A percentile compares a stretch with the other conserved stretches of the same genome.
These are phyloP conservation scores for Acleris literana DNA, from an alignment of 2,888 invertebrate species.

Conservation along the genomic window DNA sequence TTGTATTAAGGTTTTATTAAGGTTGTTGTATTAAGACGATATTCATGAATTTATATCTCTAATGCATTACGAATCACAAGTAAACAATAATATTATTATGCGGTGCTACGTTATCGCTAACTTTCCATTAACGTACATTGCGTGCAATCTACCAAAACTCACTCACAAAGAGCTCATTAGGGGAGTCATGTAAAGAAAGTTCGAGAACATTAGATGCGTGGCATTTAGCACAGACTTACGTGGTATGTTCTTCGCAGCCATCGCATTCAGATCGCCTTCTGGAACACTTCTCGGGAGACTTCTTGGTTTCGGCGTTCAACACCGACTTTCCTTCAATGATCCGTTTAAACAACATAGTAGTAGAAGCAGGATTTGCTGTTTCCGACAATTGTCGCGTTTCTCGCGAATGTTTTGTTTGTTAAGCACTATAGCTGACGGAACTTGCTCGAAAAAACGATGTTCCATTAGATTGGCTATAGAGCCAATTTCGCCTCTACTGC, in stretches of 20 bases:
- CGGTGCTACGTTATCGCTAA: slow-evolving; percentile 14
- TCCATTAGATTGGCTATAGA: slow-evolving; percentile 81
- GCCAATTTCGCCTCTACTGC: slow-evolving; percentile 74
- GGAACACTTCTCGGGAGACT: slow-evolving; percentile 72
- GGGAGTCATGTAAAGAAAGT: neutral
- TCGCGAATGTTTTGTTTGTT: slow-evolving; percentile 76
- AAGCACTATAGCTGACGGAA: slow-evolving; percentile 66
- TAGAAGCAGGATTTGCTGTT: slow-evolving; percentile 77
- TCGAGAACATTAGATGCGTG: neutral
- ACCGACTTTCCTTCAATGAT: slow-evolving; percentile 82
- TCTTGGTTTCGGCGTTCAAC: slow-evolving; percentile 72
- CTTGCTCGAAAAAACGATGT: slow-evolving; percentile 73
- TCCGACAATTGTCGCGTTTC: slow-evolving; percentile 75
- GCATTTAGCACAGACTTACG: slow-evolving; percentile 61
- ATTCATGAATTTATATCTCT: no score
- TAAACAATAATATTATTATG: slow-evolving; percentile 23
- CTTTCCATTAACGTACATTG: slow-evolving; percentile 23
- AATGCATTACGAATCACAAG: slow-evolving; percentile 7
- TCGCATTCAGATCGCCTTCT: slow-evolving; percentile 78
- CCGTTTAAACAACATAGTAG: slow-evolving; percentile 84
- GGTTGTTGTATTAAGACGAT: no score
- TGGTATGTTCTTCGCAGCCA: slow-evolving; percentile 75
- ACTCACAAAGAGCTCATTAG: neutral
- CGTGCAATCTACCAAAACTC: neutral
- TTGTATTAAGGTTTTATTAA: no score